Evolutionary conservation across 2,113 vertebrate species (phyloP), one percentile per base, ranked within the genome.

Genomic region (Pelmatolapia mariae): DNA sequence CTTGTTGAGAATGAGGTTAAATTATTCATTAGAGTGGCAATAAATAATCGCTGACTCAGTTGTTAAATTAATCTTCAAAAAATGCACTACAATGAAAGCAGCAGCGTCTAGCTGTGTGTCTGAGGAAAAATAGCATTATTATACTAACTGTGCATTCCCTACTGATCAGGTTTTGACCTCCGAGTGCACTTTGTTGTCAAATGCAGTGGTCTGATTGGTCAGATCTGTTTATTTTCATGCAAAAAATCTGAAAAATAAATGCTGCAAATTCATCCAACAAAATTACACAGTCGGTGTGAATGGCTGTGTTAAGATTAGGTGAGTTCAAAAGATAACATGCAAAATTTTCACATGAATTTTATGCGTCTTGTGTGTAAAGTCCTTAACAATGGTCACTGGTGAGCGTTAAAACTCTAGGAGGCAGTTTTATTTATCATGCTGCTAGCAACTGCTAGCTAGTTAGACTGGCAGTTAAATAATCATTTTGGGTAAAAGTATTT

Each of bases 221-320:
- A 13, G 33, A 68, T 38, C 3, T 68, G 33, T 68, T 38, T 38
- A 38, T 22, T 68, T 22, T 0, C 0, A 68, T 38, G 63, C 63
- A 68, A 68, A 68, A 22, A 68, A 13, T 22, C 61, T 5, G 61
- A 66, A 66, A 0, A 66, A 66, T 66, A 38, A 66, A 38, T n/a
- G 19, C 61, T 38, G 33, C 33, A 66, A 66, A 22, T 13, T 22
- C 19, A 5, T 38, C 33, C 19, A 68, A 8, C 19, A 38, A 38
- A 68, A 68, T 68, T 2, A 0, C 19, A 13, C 1, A 22, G 33
- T 38, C 4, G 2, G 33, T 66, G 0, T 1, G 19, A 66, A 22
- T 38, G 33, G 33, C 61, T 66, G 33, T 19, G 1, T 38, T 5
- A 66, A 66, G 61, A 8, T 38, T n/a, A 66, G 33, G 61, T n/a